Conservation (phyloP, 2,797 vertebrate species). For the Kryptolebias ocellatus region DNA sequence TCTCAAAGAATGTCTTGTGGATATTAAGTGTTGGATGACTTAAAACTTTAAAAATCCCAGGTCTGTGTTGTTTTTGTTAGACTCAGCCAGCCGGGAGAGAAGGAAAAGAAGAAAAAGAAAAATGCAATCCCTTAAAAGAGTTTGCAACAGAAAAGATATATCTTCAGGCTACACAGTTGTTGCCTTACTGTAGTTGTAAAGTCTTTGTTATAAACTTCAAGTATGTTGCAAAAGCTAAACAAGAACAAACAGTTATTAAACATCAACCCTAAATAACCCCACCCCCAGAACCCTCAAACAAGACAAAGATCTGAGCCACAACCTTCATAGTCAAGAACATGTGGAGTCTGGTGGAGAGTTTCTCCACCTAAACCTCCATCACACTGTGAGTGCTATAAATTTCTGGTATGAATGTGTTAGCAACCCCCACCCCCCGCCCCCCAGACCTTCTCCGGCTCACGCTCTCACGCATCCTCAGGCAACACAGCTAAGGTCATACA, state of each 20-base stretch:
- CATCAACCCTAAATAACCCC: slow-evolving; percentile 38
- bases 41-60: slow-evolving; percentile 54
- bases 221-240: slow-evolving; percentile 22
- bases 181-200: slow-evolving; percentile 12
- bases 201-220: slow-evolving; percentile 52
- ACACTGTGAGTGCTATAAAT: slow-evolving; percentile 36
- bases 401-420: slow-evolving; percentile 49
- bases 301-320: slow-evolving; percentile 42
- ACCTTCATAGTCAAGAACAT: slow-evolving; percentile 44
- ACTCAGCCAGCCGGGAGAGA: slow-evolving; percentile 23
- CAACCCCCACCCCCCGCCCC: slow-evolving; percentile 9
- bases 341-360: slow-evolving; percentile 51
- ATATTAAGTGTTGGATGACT: slow-evolving; percentile 69
- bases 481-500: slow-evolving; percentile 17
- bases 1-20: slow-evolving; percentile 62
- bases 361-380: slow-evolving; percentile 50
- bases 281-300: not conserved
- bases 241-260: slow-evolving; percentile 50
- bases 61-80: slow-evolving; percentile 54
- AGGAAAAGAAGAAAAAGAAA: slow-evolving; percentile 5
- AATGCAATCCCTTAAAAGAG: slow-evolving; percentile 8
- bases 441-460: slow-evolving; percentile 25
- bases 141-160: slow-evolving; percentile 28
- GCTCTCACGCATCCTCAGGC: slow-evolving; percentile 21
- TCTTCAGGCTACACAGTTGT: slow-evolving; percentile 31